Conservation (phyloP, 2,113 vertebrate genomes). For the Epinephelus cyanopodus region DNA sequence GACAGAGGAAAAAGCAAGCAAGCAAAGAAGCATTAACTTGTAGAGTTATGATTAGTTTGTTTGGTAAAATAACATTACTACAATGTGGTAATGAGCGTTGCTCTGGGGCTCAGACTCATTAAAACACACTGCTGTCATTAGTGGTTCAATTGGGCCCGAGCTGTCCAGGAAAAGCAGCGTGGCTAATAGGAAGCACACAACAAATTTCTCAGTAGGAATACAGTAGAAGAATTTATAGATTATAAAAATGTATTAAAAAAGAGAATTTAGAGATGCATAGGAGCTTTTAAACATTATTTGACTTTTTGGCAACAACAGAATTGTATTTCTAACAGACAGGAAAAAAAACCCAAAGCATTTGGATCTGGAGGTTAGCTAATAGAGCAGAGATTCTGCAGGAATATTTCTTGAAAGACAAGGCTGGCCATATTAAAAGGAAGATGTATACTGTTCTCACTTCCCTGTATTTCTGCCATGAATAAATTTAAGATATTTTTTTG, state of each 20-base stretch:
- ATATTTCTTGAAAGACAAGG: no score
- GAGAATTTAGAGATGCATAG: neutral
- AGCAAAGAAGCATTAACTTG: neutral
- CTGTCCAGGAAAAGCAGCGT: slow-evolving; percentile 1
- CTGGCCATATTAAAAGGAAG: no score
- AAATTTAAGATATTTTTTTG: no score
- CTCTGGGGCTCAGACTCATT: slow-evolving; percentile 31
- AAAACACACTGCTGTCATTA: slow-evolving; percentile 27
- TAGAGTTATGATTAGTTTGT: slow-evolving; percentile 14
- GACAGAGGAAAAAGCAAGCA: neutral
- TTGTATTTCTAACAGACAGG: neutral
- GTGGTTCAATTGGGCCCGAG: slow-evolving; percentile 31
- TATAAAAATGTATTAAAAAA: neutral
- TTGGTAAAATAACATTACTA: slow-evolving; percentile 6
- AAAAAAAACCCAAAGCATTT: neutral
- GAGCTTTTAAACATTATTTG: neutral
- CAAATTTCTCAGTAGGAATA: neutral
- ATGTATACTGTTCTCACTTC: neutral
- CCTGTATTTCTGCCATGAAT: neutral
- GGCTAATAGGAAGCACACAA: neutral
- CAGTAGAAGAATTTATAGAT: neutral
- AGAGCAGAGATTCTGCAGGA: no score
- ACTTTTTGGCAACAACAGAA: neutral
- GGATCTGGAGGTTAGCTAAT: neutral
- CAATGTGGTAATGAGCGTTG: slow-evolving; percentile 23